Conservation (phyloP, 2,888 invertebrate species). For the Patella pellucida region DNA sequence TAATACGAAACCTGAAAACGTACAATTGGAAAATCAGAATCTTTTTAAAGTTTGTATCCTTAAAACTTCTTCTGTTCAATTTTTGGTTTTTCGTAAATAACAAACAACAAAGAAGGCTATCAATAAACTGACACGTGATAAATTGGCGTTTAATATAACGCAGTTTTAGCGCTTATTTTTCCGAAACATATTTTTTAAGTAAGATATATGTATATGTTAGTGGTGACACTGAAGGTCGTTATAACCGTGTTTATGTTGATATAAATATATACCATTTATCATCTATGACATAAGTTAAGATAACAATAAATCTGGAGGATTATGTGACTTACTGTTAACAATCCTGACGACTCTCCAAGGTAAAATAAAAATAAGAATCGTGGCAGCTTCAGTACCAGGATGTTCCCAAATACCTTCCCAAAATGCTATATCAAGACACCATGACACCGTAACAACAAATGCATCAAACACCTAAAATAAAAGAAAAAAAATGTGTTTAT, state of each 20-base stretch:
- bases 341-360: slow-evolving; percentile 66
- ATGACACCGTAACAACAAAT: slow-evolving; percentile 59
- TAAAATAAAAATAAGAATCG: slow-evolving; percentile 58
- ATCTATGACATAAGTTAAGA: neutral
- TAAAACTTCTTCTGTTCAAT: no score
- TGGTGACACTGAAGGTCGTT: no score
- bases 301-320: neutral
- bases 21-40: no score
- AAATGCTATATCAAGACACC: slow-evolving; percentile 61
- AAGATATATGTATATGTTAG: no score
- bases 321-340: slow-evolving; percentile 57
- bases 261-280: neutral
- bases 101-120: no score
- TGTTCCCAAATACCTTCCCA: slow-evolving; percentile 64
- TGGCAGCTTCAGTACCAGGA: slow-evolving; percentile 60
- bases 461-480: slow-evolving; percentile 58
- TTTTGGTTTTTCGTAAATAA: no score
- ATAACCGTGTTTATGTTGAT: neutral
- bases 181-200: neutral
- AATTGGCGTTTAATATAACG: no score
- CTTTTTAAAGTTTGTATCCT: no score
- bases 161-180: neutral
- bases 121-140: no score
- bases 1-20: slow-evolving; percentile 59
- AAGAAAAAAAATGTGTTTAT: neutral